Evolutionary conservation across 2,888 invertebrate genomes (phyloP).

Genomic region (Nesidiocoris tenuis): DNA sequence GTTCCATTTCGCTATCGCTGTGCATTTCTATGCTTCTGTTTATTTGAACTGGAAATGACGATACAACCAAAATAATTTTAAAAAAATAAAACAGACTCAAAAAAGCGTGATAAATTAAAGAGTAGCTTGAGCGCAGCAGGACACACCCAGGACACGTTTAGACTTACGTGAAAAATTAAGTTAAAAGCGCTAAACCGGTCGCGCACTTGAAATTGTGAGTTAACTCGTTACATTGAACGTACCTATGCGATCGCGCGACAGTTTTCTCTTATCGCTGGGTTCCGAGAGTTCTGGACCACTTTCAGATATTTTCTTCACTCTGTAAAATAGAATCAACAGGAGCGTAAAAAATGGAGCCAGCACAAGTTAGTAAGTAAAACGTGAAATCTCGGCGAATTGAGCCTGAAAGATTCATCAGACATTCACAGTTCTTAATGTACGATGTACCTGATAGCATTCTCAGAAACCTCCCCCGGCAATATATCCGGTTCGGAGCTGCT

Average conservation of each 20-base stretch:
- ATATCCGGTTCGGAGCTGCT: slow-evolving; percentile 37
- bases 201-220: too few relatives aligned
- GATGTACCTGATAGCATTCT: slow-evolving; percentile 20
- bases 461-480: slow-evolving; percentile 17
- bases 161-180: too few relatives aligned
- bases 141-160: too few relatives aligned
- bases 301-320: slow-evolving; percentile 34
- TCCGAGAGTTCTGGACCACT: slow-evolving; percentile 33
- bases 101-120: too few relatives aligned
- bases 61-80: too few relatives aligned
- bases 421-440: too few relatives aligned
- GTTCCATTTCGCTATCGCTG: slow-evolving; percentile 58
- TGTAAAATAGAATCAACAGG: neutral
- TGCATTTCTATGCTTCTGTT: slow-evolving; percentile 52
- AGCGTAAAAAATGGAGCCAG: neutral
- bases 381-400: too few relatives aligned
- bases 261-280: slow-evolving; percentile 10
- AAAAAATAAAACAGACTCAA: too few relatives aligned
- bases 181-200: too few relatives aligned
- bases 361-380: neutral
- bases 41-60: neutral
- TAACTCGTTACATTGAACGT: too few relatives aligned
- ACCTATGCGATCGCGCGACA: slow-evolving; percentile 18
- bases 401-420: too few relatives aligned
- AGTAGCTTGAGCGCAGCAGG: too few relatives aligned